Base-by-base conservation (phyloP, 2,888 invertebrate genomes). In the Idaea aversata region DNA sequence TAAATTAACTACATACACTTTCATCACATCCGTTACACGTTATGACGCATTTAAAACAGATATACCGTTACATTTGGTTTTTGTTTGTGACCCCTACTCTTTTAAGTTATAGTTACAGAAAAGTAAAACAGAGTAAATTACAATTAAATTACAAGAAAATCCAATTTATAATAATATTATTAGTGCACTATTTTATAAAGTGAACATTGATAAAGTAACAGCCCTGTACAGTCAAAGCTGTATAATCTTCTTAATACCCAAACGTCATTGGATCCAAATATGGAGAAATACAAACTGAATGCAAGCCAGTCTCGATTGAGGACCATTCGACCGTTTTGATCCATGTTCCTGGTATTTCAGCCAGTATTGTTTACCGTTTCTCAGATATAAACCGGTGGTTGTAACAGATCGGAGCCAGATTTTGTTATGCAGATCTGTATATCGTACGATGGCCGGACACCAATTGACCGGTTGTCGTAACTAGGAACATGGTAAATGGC, bases 241-340 rank as follows among this genome's bases (percentile, higher is more conserved):
- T 47, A 47, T 47, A 47, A 10, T 47, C 47, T 47, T 10, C 47
- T 13, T 47, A 47, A 10, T 47, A 47, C 47, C 7, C 47, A 47
- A 47, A 47, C 47, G 36, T 13, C 61, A 63, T 58, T 66, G 34
- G 38, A 15, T 38, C 63, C 63, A 66, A 61, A 47, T 47, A 47
- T 13, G 47, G 47, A 47, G 47, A 5, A 25, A 47, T 13, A 47
- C 47, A 47, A 13, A 47, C 13, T 13, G 6, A 47, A 4, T 13
- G 47, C 47, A 10, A 5, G 47, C 47, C 47, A 47, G 47, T 47
- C 47, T 47, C 47, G 47, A 47, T 47, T 47, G 47, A 47, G 47
- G 47, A 47, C 47, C 47, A 47, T 47, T 47, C 47, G 10, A 47
- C 47, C 47, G 10, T 47, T 47, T 13, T 10, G 47, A 47, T 13